Percentiles rank a stretch among this genome's conserved stretches.
These are phyloP conservation scores for Drosophila sturtevanti DNA, from an alignment of 1,140 invertebrate genomes.

Conservation along the genomic window DNA sequence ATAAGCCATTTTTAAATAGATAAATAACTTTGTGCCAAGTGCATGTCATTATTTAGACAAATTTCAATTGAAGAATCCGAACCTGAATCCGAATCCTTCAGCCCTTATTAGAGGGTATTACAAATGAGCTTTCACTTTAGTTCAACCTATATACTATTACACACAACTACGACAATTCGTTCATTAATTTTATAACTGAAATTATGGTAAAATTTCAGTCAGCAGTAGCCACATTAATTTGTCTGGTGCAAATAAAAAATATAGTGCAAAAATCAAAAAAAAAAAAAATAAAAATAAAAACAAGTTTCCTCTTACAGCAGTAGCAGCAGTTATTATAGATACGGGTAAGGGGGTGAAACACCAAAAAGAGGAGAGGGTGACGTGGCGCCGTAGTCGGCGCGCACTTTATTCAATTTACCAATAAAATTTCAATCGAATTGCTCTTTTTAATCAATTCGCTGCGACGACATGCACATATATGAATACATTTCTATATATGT, in stretches of 20 bases:
- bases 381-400: slow-evolving; percentile 31
- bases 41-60: too few species aligned
- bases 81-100: too few species aligned
- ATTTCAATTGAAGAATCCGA: too few species aligned
- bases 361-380: not conserved
- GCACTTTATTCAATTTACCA: slow-evolving; percentile 82
- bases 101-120: not conserved
- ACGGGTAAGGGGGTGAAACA: too few species aligned
- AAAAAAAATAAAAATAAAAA: too few species aligned
- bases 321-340: not conserved
- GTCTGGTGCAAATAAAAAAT: slow-evolving; percentile 15
- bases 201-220: not conserved
- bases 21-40: too few species aligned
- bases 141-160: not conserved
- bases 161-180: slow-evolving; percentile 5
- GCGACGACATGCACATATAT: slow-evolving; percentile 34
- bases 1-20: too few species aligned
- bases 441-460: slow-evolving; percentile 82
- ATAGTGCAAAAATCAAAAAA: slow-evolving; percentile 10
- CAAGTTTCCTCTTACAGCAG: slow-evolving; percentile 28
- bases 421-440: slow-evolving; percentile 82
- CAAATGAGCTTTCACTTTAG: not conserved
- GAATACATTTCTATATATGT: slow-evolving; percentile 9
- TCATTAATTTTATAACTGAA: slow-evolving; percentile 18
- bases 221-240: slow-evolving; percentile 49